These are phyloP conservation scores for Thryonomys swinderianus DNA, from an alignment of 2,113 vertebrate genomes.

Conservation along the genomic window DNA sequence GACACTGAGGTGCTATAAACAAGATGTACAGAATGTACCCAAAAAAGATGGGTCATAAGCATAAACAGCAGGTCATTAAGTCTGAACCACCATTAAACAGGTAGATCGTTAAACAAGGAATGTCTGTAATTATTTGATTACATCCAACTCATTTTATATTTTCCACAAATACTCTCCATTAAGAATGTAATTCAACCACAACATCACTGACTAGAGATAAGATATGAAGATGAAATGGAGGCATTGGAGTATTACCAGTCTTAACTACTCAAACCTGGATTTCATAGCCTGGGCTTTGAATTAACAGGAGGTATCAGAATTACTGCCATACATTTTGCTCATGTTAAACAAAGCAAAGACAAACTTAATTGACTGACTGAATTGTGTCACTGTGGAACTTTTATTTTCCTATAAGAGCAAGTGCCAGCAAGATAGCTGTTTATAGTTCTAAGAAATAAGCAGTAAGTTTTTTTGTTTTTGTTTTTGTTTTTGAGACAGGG, in stretches of 20 bases:
- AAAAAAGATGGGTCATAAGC: neutral
- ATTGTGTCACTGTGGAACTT: conserved; percentile 52
- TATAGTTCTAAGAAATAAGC: conserved; percentile 58
- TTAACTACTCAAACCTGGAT: conserved; percentile 38
- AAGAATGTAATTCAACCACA: conserved; percentile 37
- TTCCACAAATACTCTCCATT: conserved; percentile 35
- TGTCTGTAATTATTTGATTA: neutral
- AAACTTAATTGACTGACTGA: conserved; percentile 58
- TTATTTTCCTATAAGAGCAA: conserved; percentile 62
- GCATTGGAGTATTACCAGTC: neutral
- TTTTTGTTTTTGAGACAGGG: too few relatives aligned
- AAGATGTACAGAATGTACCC: neutral
- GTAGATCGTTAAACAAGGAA: neutral
- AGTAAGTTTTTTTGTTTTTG: too few relatives aligned
- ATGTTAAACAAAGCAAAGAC: conserved; percentile 52
- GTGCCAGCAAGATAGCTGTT: conserved; percentile 64
- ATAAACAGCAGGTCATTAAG: neutral
- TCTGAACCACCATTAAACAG: neutral
- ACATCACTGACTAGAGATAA: neutral
- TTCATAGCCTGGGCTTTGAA: neutral
- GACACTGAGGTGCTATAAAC: neutral
- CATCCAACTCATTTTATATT: neutral
- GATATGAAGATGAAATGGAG: conserved; percentile 46
- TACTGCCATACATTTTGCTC: conserved; percentile 46
- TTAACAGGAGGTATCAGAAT: conserved; percentile 56